Evolutionary conservation across 2,797 vertebrate genomes (phyloP).

Genomic region (Argyrosomus regius): DNA sequence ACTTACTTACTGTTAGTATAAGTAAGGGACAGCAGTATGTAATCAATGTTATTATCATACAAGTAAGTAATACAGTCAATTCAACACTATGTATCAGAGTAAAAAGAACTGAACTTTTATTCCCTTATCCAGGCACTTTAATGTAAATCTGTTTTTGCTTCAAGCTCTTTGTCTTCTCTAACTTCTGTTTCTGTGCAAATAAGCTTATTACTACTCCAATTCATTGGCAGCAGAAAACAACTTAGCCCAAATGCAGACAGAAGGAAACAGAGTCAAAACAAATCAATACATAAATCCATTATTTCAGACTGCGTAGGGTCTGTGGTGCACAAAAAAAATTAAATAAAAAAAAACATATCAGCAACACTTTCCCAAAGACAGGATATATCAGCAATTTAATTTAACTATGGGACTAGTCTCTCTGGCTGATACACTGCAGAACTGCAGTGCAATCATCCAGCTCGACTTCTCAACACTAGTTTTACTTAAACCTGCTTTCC

Average conservation of each 20-base stretch:
- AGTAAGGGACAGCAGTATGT: neutral
- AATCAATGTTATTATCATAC: neutral
- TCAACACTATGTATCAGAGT: too few species aligned
- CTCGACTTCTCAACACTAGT: slow-evolving; percentile 60
- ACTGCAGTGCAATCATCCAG: slow-evolving; percentile 48
- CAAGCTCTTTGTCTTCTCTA: neutral
- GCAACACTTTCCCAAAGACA: slow-evolving; percentile 44
- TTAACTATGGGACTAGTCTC: slow-evolving; percentile 37
- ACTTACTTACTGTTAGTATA: neutral
- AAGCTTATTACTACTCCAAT: slow-evolving; percentile 3
- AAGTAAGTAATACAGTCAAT: neutral
- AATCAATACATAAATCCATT: slow-evolving; percentile 52
- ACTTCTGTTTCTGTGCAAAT: slow-evolving; percentile 22
- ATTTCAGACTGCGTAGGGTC: slow-evolving; percentile 9
- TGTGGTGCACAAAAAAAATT: slow-evolving; percentile 19
- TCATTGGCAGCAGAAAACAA: slow-evolving; percentile 17
- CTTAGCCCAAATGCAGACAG: slow-evolving; percentile 17
- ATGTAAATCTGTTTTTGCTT: slow-evolving; percentile 2
- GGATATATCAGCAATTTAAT: slow-evolving; percentile 47
- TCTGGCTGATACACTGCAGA: slow-evolving; percentile 29
- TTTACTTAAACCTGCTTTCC: slow-evolving; percentile 68
- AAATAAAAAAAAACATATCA: slow-evolving; percentile 26
- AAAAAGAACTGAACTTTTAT: neutral
- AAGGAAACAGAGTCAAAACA: slow-evolving; percentile 29
- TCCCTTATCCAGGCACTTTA: neutral